Evolutionary conservation across 2,797 vertebrate species (phyloP), one percentile per base, ranked within the genome.

Genomic region (Pogoniulus pusillus): DNA sequence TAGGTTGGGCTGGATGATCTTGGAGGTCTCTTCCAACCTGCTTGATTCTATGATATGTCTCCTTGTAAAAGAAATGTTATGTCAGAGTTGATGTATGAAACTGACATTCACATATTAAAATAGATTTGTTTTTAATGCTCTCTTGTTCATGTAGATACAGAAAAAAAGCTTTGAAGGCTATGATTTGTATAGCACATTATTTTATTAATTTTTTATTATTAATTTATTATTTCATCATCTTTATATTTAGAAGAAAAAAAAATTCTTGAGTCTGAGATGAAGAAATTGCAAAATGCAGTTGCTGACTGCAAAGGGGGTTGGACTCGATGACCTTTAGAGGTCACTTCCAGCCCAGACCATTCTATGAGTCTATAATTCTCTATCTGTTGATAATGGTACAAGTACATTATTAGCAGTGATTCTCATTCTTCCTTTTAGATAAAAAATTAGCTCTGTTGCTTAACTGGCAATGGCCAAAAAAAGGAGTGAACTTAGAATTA

Each of bases 201-300:
- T 45, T 45, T 13, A 9, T 37, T 34, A 72, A 82, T 55, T n/a
- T n/a, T n/a, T n/a, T n/a, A n/a, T n/a, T n/a, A n/a, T n/a, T n/a
- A n/a, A n/a, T n/a, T n/a, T n/a, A n/a, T n/a, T n/a, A n/a, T n/a
- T n/a, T n/a, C n/a, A n/a, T n/a, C n/a, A n/a, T n/a, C n/a, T n/a
- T n/a, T n/a, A n/a, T n/a, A n/a, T n/a, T 75, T 76, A 79, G 45
- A 86, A 79, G 83, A 87, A 79, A 83, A 91, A 45, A 5, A 81
- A 75, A 51, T 79, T 9, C 76, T 92, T 18, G 49, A 53, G 35
- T 24, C 29, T 58, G 41, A 86, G 16, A 58, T 62, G 39, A 85
- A 73, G 30, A 69, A 81, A 71, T 64, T 16, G 34, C 63, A 74
- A 51, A 55, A 15, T 49, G 63, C 27, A 35, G 6, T 83, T 92